A percentile compares a stretch with the other conserved stretches of the same genome.
Conservation (phyloP, 2,113 vertebrate genomes). For the Corythornis vintsioides region DNA sequence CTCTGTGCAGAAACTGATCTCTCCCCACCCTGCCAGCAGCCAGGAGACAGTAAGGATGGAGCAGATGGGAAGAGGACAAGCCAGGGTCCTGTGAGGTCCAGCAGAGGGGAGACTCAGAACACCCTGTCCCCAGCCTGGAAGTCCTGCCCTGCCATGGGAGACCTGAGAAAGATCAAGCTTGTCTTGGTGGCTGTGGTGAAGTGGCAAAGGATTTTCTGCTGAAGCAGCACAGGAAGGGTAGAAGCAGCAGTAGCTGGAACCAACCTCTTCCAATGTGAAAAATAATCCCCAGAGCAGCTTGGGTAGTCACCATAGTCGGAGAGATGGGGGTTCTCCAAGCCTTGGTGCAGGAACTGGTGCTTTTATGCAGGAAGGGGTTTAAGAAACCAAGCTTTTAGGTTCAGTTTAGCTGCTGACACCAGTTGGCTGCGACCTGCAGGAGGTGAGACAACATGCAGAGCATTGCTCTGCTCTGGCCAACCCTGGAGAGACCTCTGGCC, state of each 20-base stretch:
- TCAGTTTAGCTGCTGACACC: not conserved
- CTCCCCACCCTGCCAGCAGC: not conserved
- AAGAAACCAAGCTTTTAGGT: not conserved
- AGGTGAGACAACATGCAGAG: not conserved
- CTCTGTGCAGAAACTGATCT: not conserved
- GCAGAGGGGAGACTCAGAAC: not conserved
- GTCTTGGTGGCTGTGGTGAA: not conserved
- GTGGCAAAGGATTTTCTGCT: fast-evolving
- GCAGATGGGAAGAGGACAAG: not conserved
- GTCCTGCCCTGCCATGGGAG: not conserved
- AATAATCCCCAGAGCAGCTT: fast-evolving
- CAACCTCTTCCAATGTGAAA: not conserved
- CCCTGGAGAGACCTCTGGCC: not conserved
- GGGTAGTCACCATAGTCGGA: fast-evolving
- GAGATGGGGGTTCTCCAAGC: not conserved
- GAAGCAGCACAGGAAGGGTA: not conserved
- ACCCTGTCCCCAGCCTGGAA: not conserved
- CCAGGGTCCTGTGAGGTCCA: no score
- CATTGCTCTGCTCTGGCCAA: not conserved
- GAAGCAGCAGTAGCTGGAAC: not conserved
- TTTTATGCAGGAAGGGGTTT: not conserved
- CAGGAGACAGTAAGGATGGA: not conserved
- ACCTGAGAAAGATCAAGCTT: not conserved
- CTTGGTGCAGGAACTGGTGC: not conserved
- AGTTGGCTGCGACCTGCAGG: not conserved